Percentiles rank a stretch among this genome's conserved stretches.
Conservation (phyloP, 2,797 vertebrate species). For the Trachops cirrhosus region DNA sequence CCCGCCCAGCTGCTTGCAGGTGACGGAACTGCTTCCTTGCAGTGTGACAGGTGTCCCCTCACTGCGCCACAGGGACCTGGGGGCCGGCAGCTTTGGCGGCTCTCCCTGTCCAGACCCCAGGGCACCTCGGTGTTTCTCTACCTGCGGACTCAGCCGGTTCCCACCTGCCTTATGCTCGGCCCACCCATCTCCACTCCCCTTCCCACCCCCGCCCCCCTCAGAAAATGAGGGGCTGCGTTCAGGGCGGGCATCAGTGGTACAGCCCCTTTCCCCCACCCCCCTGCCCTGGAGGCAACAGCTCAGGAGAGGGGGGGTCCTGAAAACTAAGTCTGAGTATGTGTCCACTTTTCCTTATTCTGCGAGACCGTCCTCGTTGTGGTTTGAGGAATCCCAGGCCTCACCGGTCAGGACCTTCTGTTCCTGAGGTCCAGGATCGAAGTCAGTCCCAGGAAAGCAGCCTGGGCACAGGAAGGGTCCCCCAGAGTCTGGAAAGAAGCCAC, state of each 20-base stretch:
- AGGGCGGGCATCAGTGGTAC: neutral
- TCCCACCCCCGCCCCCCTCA: neutral
- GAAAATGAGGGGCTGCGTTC: neutral
- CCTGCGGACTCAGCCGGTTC: accelerated
- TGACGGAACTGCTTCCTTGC: neutral
- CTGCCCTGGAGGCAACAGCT: neutral
- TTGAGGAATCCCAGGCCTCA: neutral
- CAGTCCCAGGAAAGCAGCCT: no score
- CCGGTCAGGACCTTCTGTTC: neutral
- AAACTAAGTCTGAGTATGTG: accelerated
- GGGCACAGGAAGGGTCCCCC: no score
- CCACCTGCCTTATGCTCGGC: neutral
- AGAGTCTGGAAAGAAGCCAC: neutral
- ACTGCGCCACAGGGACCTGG: accelerated
- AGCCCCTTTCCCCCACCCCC: no score
- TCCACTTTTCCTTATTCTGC: neutral
- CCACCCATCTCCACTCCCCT: no score
- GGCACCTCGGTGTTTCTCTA: neutral
- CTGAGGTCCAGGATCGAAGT: no score
- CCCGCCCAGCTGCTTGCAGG: neutral
- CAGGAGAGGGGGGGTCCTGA: neutral
- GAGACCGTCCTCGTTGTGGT: neutral
- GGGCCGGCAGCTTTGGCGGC: neutral
- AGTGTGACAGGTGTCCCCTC: neutral
- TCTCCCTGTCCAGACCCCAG: no score